phyloP scores from a whole-genome alignment of 2,113 vertebrate species.

The Oenanthe melanoleuca region DNA sequence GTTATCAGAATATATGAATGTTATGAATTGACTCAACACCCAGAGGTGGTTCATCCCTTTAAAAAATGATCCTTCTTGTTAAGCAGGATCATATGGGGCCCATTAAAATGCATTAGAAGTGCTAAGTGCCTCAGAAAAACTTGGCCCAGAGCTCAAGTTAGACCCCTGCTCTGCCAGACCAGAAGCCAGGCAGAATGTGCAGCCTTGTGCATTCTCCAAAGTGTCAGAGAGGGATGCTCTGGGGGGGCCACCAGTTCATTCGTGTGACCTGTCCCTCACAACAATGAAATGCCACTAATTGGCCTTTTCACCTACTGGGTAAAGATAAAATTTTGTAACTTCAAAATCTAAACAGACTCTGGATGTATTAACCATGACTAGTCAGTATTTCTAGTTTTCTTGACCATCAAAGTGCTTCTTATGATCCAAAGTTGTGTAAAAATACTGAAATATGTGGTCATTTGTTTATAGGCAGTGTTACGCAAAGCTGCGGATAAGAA shows the following conservation, averaged over 20 bases:
- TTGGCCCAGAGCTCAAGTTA: neutral
- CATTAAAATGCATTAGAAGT: neutral
- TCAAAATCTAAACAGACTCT: neutral
- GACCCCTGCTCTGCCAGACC: fast-evolving
- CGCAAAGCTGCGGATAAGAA: neutral
- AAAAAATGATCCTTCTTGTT: neutral
- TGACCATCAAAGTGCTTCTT: neutral
- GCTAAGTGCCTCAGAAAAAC: neutral
- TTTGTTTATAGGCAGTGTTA: neutral
- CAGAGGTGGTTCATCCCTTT: neutral
- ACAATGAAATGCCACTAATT: neutral
- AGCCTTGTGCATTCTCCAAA: neutral
- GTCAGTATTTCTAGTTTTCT: neutral
- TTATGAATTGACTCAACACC: neutral
- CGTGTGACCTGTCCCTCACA: neutral
- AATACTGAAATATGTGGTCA: neutral
- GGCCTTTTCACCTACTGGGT: neutral
- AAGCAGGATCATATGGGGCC: neutral
- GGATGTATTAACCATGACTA: neutral
- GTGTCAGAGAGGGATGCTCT: neutral
- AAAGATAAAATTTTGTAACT: neutral
- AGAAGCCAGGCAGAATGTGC: neutral
- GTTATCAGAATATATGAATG: neutral
- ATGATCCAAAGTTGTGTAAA: neutral
- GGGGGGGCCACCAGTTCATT: fast-evolving